Conservation (phyloP, 1,140 invertebrate genomes). For the Drosophila orosa region DNA sequence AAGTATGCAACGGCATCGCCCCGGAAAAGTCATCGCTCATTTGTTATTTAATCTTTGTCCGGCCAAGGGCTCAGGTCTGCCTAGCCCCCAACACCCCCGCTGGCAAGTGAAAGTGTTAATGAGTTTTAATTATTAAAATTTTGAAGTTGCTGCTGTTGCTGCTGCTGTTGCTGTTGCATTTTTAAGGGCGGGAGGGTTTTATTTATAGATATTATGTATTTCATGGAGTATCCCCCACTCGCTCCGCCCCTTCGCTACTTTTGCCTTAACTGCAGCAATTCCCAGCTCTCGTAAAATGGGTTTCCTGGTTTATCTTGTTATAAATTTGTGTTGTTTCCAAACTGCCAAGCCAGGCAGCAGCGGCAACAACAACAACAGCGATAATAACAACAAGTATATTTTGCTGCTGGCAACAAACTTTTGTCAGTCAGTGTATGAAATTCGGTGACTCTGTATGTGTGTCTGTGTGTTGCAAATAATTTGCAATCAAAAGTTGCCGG, state of each 20-base stretch:
- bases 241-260: not conserved
- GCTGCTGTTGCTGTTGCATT: slow-evolving; percentile 24
- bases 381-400: slow-evolving; percentile 44
- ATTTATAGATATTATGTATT: slow-evolving; percentile 54
- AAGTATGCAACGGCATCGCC: slow-evolving; percentile 48
- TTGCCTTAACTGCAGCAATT: slow-evolving; percentile 24
- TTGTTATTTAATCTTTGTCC: slow-evolving; percentile 78
- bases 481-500: slow-evolving; percentile 78
- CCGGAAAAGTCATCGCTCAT: slow-evolving; percentile 73
- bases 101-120: slow-evolving; percentile 69
- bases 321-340: slow-evolving; percentile 62
- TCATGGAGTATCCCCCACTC: slow-evolving; percentile 8
- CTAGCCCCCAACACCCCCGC: slow-evolving; percentile 2
- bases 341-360: slow-evolving; percentile 27
- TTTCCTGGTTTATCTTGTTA: slow-evolving; percentile 67
- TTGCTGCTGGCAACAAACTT: slow-evolving; percentile 67
- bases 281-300: slow-evolving; percentile 28
- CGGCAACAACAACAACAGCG: slow-evolving; percentile 38
- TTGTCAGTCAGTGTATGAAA: slow-evolving; percentile 49
- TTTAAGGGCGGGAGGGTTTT: slow-evolving; percentile 32
- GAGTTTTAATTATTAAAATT: slow-evolving; percentile 80
- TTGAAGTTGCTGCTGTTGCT: slow-evolving; percentile 18
- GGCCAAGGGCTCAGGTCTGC: slow-evolving; percentile 31
- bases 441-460: slow-evolving; percentile 22
- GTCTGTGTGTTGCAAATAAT: slow-evolving; percentile 69